phyloP scores from a whole-genome alignment of 2,888 invertebrate species.

The Tortricodes alternella region DNA sequence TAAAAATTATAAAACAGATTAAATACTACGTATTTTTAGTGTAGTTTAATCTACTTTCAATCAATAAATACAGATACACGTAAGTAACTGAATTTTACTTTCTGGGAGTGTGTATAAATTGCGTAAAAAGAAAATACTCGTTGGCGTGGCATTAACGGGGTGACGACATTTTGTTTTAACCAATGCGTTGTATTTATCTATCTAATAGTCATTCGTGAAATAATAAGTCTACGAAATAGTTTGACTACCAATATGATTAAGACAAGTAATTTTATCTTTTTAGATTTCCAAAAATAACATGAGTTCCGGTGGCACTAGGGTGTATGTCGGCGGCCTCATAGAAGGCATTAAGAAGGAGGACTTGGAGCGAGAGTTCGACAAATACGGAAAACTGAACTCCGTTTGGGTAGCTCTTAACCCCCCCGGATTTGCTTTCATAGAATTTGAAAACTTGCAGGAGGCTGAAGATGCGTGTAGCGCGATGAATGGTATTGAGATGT shows the following conservation, averaged over 20 bases:
- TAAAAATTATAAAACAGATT: conserved; percentile 30
- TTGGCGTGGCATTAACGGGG: conserved; percentile 72
- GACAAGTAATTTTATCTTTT: conserved; percentile 31
- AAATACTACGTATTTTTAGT: conserved; percentile 22
- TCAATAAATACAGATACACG: conserved; percentile 55
- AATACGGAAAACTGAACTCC: conserved; percentile 95
- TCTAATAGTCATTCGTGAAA: conserved; percentile 43
- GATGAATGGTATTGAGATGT: conserved; percentile 93
- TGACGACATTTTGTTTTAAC: conserved; percentile 80
- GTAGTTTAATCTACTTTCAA: conserved; percentile 38
- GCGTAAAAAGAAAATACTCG: conserved; percentile 21
- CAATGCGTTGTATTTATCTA: conserved; percentile 66
- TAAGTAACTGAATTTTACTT: conserved; percentile 51
- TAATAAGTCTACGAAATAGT: conserved; percentile 26
- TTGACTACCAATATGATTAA: conserved; percentile 18
- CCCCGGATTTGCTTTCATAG: conserved; percentile 96
- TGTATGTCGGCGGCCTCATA: conserved; percentile 94
- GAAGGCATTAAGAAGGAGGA: conserved; percentile 96
- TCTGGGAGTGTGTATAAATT: conserved; percentile 23
- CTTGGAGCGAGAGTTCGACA: conserved; percentile 94
- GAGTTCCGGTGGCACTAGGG: conserved; percentile 86
- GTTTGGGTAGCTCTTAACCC: conserved; percentile 98
- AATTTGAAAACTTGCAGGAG: conserved; percentile 94
- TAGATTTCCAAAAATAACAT: conserved; percentile 50
- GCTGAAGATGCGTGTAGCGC: conserved; percentile 95